phyloP scores from a whole-genome alignment of 2,113 vertebrate genomes.

The Cheilinus undulatus region DNA sequence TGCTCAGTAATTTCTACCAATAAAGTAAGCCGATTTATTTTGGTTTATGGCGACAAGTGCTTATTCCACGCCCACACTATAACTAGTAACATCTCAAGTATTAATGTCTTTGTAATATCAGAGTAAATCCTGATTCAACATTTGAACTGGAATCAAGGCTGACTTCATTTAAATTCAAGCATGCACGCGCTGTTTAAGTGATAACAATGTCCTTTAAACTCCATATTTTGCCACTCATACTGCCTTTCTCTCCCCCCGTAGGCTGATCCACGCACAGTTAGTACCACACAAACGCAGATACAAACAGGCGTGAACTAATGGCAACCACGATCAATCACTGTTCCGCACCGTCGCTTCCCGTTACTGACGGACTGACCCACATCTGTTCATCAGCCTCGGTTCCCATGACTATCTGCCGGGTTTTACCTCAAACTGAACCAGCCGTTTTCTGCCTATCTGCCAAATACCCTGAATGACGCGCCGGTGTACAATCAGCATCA shows the following conservation, averaged over 20 bases:
- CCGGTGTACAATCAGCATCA: not conserved
- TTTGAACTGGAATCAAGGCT: not conserved
- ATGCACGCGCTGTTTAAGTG: not conserved
- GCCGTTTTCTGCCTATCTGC: not conserved
- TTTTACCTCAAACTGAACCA: constrained; percentile 15
- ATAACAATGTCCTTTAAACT: constrained; percentile 2
- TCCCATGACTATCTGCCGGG: constrained; percentile 23
- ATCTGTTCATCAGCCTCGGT: constrained; percentile 63
- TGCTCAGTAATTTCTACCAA: too few species aligned
- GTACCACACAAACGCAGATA: constrained; percentile 6
- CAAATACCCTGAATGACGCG: constrained; percentile 11
- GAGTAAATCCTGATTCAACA: not conserved
- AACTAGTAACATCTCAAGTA: too few species aligned
- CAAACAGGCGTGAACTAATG: constrained; percentile 59
- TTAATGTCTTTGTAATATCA: too few species aligned
- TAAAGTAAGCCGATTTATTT: too few species aligned
- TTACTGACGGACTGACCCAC: constrained; percentile 73
- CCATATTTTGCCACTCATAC: constrained; percentile 9
- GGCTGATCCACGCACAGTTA: constrained; percentile 16
- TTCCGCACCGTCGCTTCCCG: constrained; percentile 77
- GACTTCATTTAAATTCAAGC: not conserved
- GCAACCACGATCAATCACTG: constrained; percentile 75
- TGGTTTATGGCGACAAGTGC: too few species aligned
- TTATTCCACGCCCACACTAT: too few species aligned
- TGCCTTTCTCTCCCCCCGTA: constrained; percentile 21